Conservation (phyloP, 2,888 invertebrate species). For the Andrena haemorrhoa region DNA sequence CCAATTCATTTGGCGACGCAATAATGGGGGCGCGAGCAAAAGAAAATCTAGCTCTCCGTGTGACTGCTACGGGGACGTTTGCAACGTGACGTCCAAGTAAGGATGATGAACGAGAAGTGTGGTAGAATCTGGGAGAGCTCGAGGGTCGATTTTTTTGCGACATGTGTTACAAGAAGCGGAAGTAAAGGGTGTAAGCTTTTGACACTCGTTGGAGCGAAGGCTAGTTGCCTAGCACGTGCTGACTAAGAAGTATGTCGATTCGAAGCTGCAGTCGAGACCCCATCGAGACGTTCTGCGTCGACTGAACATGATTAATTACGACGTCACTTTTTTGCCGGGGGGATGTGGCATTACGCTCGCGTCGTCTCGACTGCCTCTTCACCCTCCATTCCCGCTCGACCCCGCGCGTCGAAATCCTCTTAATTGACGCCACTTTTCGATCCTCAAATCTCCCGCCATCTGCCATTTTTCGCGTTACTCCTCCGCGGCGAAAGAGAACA, state of each 20-base stretch:
- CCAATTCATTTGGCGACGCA: conserved; percentile 28
- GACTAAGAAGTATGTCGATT: neutral
- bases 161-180: no score
- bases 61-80: no score
- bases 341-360: no score
- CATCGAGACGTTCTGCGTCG: neutral
- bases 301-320: conserved; percentile 23
- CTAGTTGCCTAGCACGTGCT: neutral
- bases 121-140: no score
- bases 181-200: no score
- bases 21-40: no score
- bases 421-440: neutral
- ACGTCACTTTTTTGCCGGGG: conserved; percentile 1
- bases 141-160: no score
- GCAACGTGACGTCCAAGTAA: no score
- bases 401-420: neutral
- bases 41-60: no score
- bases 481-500: neutral
- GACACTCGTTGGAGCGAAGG: no score
- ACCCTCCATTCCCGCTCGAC: neutral
- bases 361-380: conserved; percentile 18
- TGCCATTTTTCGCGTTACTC: neutral
- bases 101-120: no score
- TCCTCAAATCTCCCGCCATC: neutral
- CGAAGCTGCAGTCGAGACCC: neutral